These are phyloP conservation scores for Elanus axillaris DNA, from an alignment of 2,113 vertebrate genomes.

Conservation along the genomic window DNA sequence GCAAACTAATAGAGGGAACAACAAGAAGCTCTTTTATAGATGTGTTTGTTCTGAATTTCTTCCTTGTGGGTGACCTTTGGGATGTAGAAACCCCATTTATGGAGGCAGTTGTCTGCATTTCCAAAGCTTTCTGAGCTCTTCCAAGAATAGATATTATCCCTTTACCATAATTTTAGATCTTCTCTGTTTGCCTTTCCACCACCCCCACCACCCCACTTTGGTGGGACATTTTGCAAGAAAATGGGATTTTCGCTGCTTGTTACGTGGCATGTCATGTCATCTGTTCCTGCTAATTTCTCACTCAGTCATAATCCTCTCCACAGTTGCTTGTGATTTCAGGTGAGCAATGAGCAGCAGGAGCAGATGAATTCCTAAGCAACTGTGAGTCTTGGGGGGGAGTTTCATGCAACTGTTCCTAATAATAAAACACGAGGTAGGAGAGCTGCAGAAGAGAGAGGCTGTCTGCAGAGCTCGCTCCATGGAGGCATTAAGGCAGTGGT, in stretches of 20 bases:
- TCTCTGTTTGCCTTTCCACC: not conserved
- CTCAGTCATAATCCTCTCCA: conserved; percentile 59
- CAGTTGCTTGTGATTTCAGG: conserved; percentile 60
- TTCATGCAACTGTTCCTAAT: conserved; percentile 17
- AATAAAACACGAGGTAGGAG: conserved; percentile 40
- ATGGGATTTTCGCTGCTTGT: not conserved
- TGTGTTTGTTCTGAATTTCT: conserved; percentile 8
- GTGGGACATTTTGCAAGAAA: conserved; percentile 41
- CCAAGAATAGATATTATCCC: not conserved
- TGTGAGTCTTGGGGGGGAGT: not conserved
- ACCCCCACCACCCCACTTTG: not conserved
- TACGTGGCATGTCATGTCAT: conserved; percentile 29
- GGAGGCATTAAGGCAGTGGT: not conserved
- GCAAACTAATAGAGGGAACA: conserved; percentile 1
- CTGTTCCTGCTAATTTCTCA: conserved; percentile 56
- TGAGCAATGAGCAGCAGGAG: conserved; percentile 53
- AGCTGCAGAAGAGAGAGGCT: not conserved
- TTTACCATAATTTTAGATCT: not conserved
- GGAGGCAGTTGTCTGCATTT: conserved; percentile 8
- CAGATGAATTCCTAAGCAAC: conserved; percentile 59
- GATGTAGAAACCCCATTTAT: not conserved
- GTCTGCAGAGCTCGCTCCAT: not conserved
- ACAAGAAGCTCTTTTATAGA: not conserved
- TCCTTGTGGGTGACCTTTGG: not conserved
- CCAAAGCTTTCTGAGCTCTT: conserved; percentile 4